Evolutionary conservation across 2,113 vertebrate genomes (phyloP).

Genomic region (Pyrgilauda ruficollis): DNA sequence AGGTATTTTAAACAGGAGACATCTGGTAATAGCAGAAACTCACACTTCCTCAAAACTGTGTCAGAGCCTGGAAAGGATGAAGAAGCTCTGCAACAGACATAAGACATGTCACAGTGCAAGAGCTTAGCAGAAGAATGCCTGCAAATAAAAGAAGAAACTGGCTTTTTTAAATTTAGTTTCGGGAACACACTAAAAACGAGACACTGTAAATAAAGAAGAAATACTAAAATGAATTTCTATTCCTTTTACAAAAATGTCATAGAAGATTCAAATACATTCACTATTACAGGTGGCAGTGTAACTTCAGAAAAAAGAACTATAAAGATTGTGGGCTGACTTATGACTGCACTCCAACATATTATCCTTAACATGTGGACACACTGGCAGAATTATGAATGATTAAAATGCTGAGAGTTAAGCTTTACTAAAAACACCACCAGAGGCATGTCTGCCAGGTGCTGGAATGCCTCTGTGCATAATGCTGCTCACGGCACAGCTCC

Average conservation of each 20-base stretch:
- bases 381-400: neutral
- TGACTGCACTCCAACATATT: neutral
- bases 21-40: slow-evolving; percentile 9
- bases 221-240: neutral
- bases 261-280: neutral
- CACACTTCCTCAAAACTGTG: slow-evolving; percentile 32
- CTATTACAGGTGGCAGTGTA: neutral
- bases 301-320: neutral
- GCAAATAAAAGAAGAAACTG: neutral
- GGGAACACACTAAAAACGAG: neutral
- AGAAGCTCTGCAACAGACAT: neutral
- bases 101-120: neutral
- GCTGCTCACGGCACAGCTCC: neutral
- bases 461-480: neutral
- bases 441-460: neutral
- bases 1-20: neutral
- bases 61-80: neutral
- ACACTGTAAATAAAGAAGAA: neutral
- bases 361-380: neutral
- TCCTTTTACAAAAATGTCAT: neutral
- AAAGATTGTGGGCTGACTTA: neutral
- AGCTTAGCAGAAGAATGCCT: neutral
- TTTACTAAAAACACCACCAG: neutral
- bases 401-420: neutral
- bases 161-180: neutral